Evolutionary conservation across 2,888 invertebrate genomes (phyloP).

Genomic region (Macrophya annulata): DNA sequence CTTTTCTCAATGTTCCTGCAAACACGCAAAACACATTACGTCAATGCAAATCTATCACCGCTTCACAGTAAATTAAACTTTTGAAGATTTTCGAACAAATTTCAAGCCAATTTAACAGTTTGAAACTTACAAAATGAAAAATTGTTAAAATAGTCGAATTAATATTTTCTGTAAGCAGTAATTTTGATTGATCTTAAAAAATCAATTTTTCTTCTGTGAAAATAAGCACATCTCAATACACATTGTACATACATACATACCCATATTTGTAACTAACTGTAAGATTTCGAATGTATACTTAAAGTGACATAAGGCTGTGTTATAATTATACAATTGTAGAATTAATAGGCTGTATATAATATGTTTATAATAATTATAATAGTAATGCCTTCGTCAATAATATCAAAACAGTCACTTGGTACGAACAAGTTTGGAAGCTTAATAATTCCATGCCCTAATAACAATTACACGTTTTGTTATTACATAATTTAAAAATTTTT

Average conservation of each 20-base stretch:
- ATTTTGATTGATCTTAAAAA: neutral
- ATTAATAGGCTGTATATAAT: neutral
- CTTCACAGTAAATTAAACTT: neutral
- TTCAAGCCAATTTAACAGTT: neutral
- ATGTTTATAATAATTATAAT: constrained; percentile 1
- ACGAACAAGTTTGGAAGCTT: constrained; percentile 16
- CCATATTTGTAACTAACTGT: neutral
- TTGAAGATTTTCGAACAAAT: neutral
- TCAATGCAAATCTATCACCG: neutral
- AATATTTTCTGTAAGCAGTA: neutral
- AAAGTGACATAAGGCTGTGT: constrained; percentile 6
- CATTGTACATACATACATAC: too few relatives aligned
- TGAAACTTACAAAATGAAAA: neutral
- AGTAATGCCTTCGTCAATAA: constrained; percentile 16
- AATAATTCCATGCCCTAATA: constrained; percentile 6
- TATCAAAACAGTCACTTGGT: constrained; percentile 28
- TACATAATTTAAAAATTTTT: neutral
- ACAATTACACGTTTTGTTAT: constrained; percentile 2
- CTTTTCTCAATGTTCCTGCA: neutral
- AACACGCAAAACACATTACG: constrained; percentile 7
- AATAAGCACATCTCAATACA: constrained; percentile 9
- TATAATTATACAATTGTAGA: neutral
- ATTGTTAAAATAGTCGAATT: neutral
- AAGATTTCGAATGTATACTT: neutral
- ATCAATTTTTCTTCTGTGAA: neutral